Evolutionary conservation across 2,113 vertebrate genomes (phyloP).

Genomic region (Spilogale gracilis): DNA sequence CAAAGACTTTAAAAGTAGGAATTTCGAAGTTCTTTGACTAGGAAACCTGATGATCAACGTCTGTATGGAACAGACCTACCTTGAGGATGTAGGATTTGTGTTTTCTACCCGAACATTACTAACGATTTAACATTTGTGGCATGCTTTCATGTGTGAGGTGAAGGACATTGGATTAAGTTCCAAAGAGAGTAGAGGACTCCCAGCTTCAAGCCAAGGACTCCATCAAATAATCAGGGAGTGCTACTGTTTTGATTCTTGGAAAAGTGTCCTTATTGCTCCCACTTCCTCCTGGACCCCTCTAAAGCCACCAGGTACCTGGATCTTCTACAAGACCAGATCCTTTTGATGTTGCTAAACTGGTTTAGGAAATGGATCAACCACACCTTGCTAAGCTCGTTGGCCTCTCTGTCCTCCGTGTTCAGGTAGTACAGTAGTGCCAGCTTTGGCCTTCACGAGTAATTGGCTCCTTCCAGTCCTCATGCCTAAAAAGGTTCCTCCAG

Average conservation of each 20-base stretch:
- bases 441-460: conserved; percentile 79
- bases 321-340: rapidly evolving
- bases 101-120: neutral
- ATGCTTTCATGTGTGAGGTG: neutral
- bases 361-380: conserved; percentile 89
- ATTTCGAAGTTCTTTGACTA: neutral
- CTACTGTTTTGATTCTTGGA: neutral
- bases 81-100: neutral
- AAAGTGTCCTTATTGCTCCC: neutral
- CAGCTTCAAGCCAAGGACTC: neutral
- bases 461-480: rapidly evolving
- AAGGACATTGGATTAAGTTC: neutral
- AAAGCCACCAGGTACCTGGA: conserved; percentile 83
- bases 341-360: conserved; percentile 57
- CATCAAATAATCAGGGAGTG: neutral
- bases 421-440: conserved; percentile 90
- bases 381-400: conserved; percentile 52
- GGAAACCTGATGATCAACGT: neutral
- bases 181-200: neutral
- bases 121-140: neutral
- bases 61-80: neutral
- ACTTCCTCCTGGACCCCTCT: neutral
- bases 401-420: conserved; percentile 66
- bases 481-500: conserved; percentile 85
- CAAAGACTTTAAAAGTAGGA: neutral